Evolutionary conservation across 2,113 vertebrate genomes (phyloP).

Genomic region (Oryzias javanicus): DNA sequence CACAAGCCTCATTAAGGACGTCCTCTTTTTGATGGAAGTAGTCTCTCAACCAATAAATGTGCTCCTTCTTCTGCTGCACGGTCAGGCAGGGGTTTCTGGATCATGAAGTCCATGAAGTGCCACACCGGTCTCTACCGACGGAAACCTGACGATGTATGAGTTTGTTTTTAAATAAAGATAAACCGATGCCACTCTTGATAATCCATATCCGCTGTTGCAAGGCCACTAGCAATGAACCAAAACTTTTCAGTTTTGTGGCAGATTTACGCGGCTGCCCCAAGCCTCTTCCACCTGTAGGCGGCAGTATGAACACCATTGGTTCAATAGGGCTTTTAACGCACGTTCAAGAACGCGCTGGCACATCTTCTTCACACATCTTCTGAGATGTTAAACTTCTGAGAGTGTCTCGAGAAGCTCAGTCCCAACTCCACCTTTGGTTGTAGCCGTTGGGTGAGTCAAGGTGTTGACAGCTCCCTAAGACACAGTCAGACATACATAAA

Average conservation of each 20-base stretch:
- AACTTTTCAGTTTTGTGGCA: too few species aligned
- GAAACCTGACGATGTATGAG: too few species aligned
- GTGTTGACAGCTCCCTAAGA: conserved; percentile 19
- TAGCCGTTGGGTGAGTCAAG: conserved; percentile 20
- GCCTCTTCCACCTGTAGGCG: too few species aligned
- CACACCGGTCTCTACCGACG: conserved; percentile 83
- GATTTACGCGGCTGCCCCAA: too few species aligned
- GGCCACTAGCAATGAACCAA: too few species aligned
- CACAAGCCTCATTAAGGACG: conserved; percentile 79
- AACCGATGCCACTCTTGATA: too few species aligned
- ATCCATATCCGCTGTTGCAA: too few species aligned
- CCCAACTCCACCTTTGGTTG: conserved; percentile 24
- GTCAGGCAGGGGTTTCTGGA: conserved; percentile 88
- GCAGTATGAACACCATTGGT: too few species aligned
- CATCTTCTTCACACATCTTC: background rate
- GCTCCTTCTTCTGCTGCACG: conserved; percentile 87
- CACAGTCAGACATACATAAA: conserved; percentile 6
- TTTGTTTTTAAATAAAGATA: too few species aligned
- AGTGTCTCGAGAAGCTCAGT: conserved; percentile 38
- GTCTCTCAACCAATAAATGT: conserved; percentile 92
- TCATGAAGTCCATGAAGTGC: conserved; percentile 96
- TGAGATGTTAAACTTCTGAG: conserved; percentile 25
- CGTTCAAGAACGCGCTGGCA: too few species aligned
- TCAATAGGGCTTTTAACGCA: too few species aligned
- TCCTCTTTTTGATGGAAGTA: conserved; percentile 91